Conservation (phyloP, 2,113 vertebrate species). For the Holacanthus passer region DNA sequence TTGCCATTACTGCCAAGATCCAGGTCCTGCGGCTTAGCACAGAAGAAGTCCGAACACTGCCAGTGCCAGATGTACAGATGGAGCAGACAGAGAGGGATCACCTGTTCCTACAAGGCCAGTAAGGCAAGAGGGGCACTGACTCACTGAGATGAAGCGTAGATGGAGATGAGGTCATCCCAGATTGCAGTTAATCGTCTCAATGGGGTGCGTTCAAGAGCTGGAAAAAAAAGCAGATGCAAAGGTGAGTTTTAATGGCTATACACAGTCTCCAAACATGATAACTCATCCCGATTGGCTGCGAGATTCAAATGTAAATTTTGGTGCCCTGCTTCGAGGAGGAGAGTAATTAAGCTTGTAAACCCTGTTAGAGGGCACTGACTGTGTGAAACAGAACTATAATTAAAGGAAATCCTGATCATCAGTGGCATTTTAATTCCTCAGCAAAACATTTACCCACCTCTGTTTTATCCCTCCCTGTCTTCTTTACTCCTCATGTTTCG, state of each 20-base stretch:
- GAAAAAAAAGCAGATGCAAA: constrained; percentile 26
- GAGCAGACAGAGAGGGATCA: constrained; percentile 63
- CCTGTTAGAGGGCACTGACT: constrained; percentile 1
- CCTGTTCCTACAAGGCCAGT: constrained; percentile 46
- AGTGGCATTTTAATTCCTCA: constrained; percentile 26
- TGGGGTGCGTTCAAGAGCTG: not conserved
- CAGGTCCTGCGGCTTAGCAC: constrained; percentile 21
- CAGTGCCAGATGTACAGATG: constrained; percentile 57
- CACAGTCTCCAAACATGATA: constrained; percentile 27
- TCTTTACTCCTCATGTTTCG: constrained; percentile 8
- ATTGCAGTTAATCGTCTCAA: constrained; percentile 38
- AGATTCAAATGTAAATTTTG: constrained; percentile 27
- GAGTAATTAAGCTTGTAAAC: constrained; percentile 10
- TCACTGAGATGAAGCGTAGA: constrained; percentile 50
- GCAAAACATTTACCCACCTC: not conserved
- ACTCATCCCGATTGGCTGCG: constrained; percentile 18
- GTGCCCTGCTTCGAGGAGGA: not conserved
- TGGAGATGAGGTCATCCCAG: constrained; percentile 56
- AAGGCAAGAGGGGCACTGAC: constrained; percentile 36
- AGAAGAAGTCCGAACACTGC: constrained; percentile 24
- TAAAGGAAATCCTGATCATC: constrained; percentile 8
- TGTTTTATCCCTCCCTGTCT: constrained; percentile 1
- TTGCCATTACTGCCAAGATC: constrained; percentile 17
- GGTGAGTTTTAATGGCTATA: constrained; percentile 30
- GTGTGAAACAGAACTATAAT: not conserved